A percentile compares a stretch with the other conserved stretches of the same genome.
Conservation (phyloP, 64 coral and sea anemone genomes). For the Pachyseris speciosa region DNA sequence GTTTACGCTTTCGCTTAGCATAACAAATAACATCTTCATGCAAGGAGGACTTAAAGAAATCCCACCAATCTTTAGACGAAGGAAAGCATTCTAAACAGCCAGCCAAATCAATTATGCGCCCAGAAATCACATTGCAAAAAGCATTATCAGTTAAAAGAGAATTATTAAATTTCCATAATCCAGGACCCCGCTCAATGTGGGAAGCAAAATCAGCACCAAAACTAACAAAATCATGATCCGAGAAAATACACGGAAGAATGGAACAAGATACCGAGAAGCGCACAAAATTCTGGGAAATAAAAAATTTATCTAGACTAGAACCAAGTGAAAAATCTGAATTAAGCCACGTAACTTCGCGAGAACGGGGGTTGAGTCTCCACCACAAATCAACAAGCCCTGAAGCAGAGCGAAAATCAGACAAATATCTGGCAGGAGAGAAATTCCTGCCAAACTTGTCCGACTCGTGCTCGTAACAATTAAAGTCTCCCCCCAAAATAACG, state of each 20-base stretch:
- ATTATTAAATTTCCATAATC: conserved; percentile 6
- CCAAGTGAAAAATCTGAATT: not conserved
- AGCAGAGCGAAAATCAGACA: not conserved
- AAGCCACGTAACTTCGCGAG: conserved; percentile 9
- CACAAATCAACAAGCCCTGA: conserved; percentile 17
- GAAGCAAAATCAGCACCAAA: not conserved
- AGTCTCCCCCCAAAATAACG: conserved; percentile 3
- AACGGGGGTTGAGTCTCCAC: not conserved
- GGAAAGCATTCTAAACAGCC: not conserved
- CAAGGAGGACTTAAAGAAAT: not conserved
- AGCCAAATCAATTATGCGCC: too few species aligned
- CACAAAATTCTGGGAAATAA: not conserved
- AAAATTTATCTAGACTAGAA: not conserved
- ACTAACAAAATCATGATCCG: conserved; percentile 23
- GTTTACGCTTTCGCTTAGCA: not conserved
- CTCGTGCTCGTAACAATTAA: conserved; percentile 20
- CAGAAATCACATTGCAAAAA: not conserved
- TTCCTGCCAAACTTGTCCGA: conserved; percentile 7
- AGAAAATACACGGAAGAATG: not conserved
- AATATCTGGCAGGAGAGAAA: not conserved
- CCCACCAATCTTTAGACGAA: not conserved
- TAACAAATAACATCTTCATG: not conserved
- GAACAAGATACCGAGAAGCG: not conserved
- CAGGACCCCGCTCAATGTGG: not conserved
- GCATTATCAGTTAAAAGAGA: not conserved